Evolutionary conservation across 2,797 vertebrate species (phyloP), one percentile per base, ranked within the genome.

Genomic region (Champsocephalus esox): DNA sequence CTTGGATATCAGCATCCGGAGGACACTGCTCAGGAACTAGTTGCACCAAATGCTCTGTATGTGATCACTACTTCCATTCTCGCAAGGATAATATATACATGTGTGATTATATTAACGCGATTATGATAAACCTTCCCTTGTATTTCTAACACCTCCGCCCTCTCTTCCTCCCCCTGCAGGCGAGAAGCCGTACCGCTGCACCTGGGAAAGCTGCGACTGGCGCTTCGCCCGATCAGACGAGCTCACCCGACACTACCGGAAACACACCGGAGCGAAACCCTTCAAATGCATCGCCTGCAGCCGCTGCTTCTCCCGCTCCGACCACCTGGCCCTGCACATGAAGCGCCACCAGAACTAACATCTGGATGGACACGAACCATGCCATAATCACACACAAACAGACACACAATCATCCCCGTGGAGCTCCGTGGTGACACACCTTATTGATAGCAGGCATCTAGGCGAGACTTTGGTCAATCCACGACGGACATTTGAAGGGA

Each of bases 251-350:
- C 97, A 98, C 92, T 98, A 96, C 90, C 91, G 97, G 43, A 98
- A 98, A 86, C 97, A 98, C 95, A 98, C 97, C 0, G 97, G 97
- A 0, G 96, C 97, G 88, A 98, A 98, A 52, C 97, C 97, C 46
- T 98, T 98, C 94, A 97, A 97, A 88, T 98, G 97, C 41, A 0
- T 93, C 0, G 96, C 95, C 66, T 98, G 97, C 58, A 97, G 96
- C 81, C 97, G 97, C 80, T 97, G 97, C 92, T 98, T 98, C 95
- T 98, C 97, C 0, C 97, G 97, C 86, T 98, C 97, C 0, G 97
- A 98, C 89, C 97, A 98, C 88, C 94, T 98, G 90, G 96, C 97
- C 9, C 95, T 98, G 79, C 97, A 98, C 93, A 96, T 96, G 97
- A 98, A 97, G 87, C 92, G 97, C 28, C 97, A 98, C 92, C 96